Percentiles rank a stretch among this genome's conserved stretches.
Evolutionary conservation across 2,113 vertebrate species (phyloP).

Genomic region (Talpa occidentalis): DNA sequence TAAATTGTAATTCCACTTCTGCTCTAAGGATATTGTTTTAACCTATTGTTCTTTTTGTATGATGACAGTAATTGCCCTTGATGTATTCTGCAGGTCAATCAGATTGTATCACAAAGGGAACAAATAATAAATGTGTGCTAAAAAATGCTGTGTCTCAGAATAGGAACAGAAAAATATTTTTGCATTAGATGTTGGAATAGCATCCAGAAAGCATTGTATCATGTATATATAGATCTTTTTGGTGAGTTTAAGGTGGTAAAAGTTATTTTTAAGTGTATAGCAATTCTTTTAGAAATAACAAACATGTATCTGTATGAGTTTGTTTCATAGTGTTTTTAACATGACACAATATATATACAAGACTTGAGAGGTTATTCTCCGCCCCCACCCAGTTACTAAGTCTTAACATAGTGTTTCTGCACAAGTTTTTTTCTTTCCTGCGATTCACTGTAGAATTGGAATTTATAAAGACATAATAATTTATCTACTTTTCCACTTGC

Average conservation of each 20-base stretch:
- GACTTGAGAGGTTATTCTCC: constrained; percentile 35
- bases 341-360: not conserved
- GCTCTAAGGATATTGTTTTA: constrained; percentile 75
- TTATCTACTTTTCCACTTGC: not conserved
- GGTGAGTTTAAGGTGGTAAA: not conserved
- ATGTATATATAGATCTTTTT: constrained; percentile 25
- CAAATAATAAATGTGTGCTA: constrained; percentile 71
- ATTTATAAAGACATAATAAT: constrained; percentile 57
- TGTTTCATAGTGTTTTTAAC: constrained; percentile 20
- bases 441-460: not conserved
- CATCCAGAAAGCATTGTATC: constrained; percentile 30
- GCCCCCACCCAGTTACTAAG: constrained; percentile 5
- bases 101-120: constrained; percentile 73
- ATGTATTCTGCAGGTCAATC: constrained; percentile 79
- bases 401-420: constrained; percentile 23
- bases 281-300: constrained; percentile 42
- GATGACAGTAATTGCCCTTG: constrained; percentile 78
- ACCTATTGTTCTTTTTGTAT: constrained; percentile 74
- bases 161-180: constrained; percentile 55
- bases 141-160: constrained; percentile 56
- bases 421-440: not conserved
- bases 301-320: not conserved
- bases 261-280: constrained; percentile 26
- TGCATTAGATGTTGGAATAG: constrained; percentile 43
- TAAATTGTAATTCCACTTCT: constrained; percentile 72